These are phyloP conservation scores for Epistrophe eligans DNA, from an alignment of 2,888 invertebrate genomes.

Conservation along the genomic window DNA sequence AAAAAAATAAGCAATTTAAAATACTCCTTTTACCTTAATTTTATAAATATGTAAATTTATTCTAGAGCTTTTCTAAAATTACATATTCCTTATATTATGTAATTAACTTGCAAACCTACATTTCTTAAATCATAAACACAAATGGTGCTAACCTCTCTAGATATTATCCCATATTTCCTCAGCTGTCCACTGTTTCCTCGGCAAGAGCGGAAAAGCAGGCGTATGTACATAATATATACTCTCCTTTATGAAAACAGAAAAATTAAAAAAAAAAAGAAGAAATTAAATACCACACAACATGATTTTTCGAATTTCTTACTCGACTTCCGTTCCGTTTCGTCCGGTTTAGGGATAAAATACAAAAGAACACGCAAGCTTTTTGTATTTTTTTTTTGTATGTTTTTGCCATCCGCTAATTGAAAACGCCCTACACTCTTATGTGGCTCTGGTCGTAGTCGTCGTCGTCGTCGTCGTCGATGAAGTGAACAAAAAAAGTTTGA, in stretches of 20 bases:
- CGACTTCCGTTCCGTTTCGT: constrained; percentile 34
- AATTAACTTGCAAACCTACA: constrained; percentile 18
- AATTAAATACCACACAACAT: constrained; percentile 33
- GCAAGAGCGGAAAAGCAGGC: background rate
- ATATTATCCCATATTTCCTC: constrained; percentile 33
- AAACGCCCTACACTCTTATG: constrained; percentile 39
- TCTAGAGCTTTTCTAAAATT: background rate
- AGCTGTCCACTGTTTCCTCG: constrained; percentile 12
- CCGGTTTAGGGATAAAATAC: constrained; percentile 25
- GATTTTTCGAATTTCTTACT: constrained; percentile 56
- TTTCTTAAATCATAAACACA: background rate
- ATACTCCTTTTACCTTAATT: background rate
- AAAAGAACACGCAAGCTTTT: constrained; percentile 53
- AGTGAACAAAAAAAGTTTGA: constrained; percentile 32
- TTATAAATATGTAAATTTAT: background rate
- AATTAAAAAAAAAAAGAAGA: background rate
- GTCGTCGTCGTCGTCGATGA: background rate
- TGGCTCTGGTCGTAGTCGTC: background rate
- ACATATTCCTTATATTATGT: background rate
- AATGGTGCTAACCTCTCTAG: constrained; percentile 25
- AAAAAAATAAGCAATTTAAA: background rate
- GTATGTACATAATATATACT: constrained; percentile 11
- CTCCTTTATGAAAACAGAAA: background rate
- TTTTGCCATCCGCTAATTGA: constrained; percentile 52
- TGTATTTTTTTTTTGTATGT: constrained; percentile 4